Evolutionary conservation across 2,113 vertebrate species (phyloP).

Genomic region (Casuarius casuarius): DNA sequence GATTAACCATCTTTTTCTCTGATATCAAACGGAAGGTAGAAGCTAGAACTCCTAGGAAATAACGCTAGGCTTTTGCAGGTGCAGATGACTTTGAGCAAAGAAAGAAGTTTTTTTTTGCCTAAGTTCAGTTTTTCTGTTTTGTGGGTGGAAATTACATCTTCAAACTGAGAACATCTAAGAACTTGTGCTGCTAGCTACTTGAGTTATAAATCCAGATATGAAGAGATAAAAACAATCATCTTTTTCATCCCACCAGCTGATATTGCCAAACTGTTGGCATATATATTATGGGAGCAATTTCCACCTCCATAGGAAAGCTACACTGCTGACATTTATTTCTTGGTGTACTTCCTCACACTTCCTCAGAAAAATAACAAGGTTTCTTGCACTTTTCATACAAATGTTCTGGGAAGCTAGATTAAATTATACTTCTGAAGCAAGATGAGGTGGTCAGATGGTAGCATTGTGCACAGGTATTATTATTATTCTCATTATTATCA

Average conservation of each 20-base stretch:
- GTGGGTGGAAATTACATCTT: not conserved
- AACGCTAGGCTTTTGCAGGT: not conserved
- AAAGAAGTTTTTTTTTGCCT: not conserved
- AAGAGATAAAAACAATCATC: not conserved
- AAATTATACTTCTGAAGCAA: not conserved
- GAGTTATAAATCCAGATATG: not conserved
- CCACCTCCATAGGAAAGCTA: not conserved
- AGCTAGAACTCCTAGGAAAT: not conserved
- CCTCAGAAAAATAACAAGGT: not conserved
- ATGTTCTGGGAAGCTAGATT: not conserved
- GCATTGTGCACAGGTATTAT: not conserved
- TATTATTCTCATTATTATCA: not conserved
- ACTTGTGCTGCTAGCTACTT: not conserved
- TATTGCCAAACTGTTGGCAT: not conserved
- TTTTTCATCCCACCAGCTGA: not conserved
- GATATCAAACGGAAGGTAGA: not conserved
- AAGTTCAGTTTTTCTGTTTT: not conserved
- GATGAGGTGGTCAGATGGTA: not conserved
- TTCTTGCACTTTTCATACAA: not conserved
- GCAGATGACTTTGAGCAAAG: not conserved
- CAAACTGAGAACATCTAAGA: not conserved
- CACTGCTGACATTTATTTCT: not conserved
- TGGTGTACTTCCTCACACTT: not conserved
- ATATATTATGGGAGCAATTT: not conserved
- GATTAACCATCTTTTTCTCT: not conserved